Percentiles rank a stretch among this genome's conserved stretches.
phyloP scores from a whole-genome alignment of 2,113 vertebrate genomes.

The Epinephelus moara region DNA sequence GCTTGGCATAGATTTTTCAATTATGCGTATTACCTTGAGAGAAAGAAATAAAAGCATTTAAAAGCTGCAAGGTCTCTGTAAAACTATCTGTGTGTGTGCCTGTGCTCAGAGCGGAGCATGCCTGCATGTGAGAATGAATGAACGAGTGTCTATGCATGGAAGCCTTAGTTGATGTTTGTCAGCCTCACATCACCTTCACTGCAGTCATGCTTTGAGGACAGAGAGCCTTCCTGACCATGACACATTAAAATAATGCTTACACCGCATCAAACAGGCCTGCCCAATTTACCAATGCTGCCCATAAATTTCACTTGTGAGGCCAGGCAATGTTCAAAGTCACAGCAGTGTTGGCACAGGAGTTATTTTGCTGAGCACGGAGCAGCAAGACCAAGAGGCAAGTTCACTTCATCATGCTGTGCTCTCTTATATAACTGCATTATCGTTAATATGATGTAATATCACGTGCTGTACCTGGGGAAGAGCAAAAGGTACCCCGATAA shows the following conservation, averaged over 20 bases:
- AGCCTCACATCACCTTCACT: slow-evolving; percentile 52
- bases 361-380: slow-evolving; percentile 26
- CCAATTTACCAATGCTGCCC: slow-evolving; percentile 57
- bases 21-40: slow-evolving; percentile 2
- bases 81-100: not conserved
- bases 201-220: slow-evolving; percentile 53
- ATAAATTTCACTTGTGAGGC: slow-evolving; percentile 64
- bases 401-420: slow-evolving; percentile 4
- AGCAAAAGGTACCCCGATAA: not conserved
- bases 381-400: slow-evolving; percentile 7
- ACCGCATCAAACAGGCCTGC: slow-evolving; percentile 70
- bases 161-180: slow-evolving; percentile 29
- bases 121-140: not conserved
- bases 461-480: not conserved
- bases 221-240: slow-evolving; percentile 61
- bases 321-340: slow-evolving; percentile 63
- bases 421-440: slow-evolving; percentile 28
- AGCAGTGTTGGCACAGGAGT: slow-evolving; percentile 31
- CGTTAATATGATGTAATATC: slow-evolving; percentile 7
- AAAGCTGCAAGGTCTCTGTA: not conserved
- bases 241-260: slow-evolving; percentile 75
- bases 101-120: not conserved
- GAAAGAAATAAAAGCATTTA: not conserved
- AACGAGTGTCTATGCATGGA: slow-evolving; percentile 15
- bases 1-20: not conserved